Percentiles rank a stretch among this genome's conserved stretches.
Conservation (phyloP, 2,113 vertebrate genomes). For the Acanthisitta chloris region DNA sequence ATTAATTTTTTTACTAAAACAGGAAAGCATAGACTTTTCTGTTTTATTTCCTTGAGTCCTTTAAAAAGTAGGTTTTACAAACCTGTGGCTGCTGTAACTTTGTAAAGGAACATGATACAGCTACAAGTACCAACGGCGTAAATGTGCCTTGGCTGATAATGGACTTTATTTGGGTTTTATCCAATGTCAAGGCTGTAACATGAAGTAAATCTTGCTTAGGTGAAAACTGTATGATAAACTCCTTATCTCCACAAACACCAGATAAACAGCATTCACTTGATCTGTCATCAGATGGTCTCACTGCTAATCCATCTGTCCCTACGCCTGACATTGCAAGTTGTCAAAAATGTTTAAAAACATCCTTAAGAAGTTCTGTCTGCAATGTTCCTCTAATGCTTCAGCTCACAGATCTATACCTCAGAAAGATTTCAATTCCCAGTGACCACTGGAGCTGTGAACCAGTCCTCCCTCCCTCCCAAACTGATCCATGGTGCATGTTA, state of each 20-base stretch:
- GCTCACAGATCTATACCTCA: neutral
- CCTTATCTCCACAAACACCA: neutral
- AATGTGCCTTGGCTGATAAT: neutral
- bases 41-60: neutral
- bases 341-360: neutral
- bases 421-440: neutral
- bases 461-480: neutral
- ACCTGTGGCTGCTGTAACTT: neutral
- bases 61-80: neutral
- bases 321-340: neutral
- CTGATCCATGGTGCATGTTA: accelerated
- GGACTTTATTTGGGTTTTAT: neutral
- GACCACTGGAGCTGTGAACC: neutral
- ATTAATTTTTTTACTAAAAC: neutral
- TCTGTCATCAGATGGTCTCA: neutral
- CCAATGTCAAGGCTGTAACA: neutral
- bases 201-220: neutral
- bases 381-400: neutral
- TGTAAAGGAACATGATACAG: neutral
- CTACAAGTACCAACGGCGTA: neutral
- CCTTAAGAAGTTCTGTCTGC: neutral
- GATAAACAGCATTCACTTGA: neutral
- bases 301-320: conserved; percentile 15
- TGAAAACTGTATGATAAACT: neutral
- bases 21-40: neutral